Evolutionary conservation across 1,140 invertebrate species (phyloP).

Genomic region (Dendrolimus punctatus): DNA sequence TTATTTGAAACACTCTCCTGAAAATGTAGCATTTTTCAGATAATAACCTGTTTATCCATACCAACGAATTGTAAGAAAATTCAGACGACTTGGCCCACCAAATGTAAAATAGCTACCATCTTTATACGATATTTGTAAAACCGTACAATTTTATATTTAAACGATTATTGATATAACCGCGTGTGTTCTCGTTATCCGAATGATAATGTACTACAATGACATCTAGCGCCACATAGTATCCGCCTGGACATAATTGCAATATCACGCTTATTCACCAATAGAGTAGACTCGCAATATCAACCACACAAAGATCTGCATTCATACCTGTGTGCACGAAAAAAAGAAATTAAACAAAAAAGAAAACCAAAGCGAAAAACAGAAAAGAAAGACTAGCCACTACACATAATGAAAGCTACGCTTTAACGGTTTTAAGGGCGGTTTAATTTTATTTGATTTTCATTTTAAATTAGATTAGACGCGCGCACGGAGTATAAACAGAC

Average conservation of each 20-base stretch:
- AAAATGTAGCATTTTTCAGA: too few relatives aligned
- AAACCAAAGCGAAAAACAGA: slow-evolving; percentile 18
- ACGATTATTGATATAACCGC: slow-evolving; percentile 6
- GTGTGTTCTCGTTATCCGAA: slow-evolving; percentile 8
- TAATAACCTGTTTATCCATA: too few relatives aligned
- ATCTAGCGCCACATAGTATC: neutral
- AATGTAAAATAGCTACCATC: too few relatives aligned
- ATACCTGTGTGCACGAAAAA: slow-evolving; percentile 45
- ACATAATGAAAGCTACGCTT: neutral
- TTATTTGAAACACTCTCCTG: too few relatives aligned
- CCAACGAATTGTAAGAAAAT: too few relatives aligned
- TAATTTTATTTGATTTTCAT: too few relatives aligned
- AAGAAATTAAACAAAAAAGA: slow-evolving; percentile 33
- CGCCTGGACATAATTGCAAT: slow-evolving; percentile 47
- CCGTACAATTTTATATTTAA: neutral
- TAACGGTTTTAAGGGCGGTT: too few relatives aligned
- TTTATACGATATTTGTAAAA: neutral
- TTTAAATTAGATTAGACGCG: too few relatives aligned
- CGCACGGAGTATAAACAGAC: too few relatives aligned
- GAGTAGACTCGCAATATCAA: slow-evolving; percentile 31
- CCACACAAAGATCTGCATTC: slow-evolving; percentile 63
- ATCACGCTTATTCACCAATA: slow-evolving; percentile 30
- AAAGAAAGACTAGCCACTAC: slow-evolving; percentile 13
- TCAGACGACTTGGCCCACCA: too few relatives aligned
- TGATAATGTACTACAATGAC: neutral